Evolutionary conservation across 2,797 vertebrate genomes (phyloP), one percentile per base, ranked within the genome.

Genomic region (Mallotus villosus): DNA sequence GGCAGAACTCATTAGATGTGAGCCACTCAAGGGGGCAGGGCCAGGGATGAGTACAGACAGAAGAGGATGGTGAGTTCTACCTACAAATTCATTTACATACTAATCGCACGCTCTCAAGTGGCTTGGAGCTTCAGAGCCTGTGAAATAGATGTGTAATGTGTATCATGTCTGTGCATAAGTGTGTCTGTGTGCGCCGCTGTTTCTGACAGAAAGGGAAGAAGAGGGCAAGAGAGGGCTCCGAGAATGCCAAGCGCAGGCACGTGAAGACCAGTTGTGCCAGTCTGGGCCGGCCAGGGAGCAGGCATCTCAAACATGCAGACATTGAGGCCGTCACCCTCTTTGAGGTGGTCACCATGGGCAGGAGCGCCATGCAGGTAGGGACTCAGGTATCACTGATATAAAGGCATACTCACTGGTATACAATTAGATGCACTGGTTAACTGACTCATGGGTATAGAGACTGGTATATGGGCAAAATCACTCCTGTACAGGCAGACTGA

Each of bases 321-420:
- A 86, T 94, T 70, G 94, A 97, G 83, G 93, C 94, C 0, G 94
- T 97, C 84, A 97, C 95, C 0, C 85, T 98, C 81, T 97, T 97
- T 85, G 95, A 97, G 82, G 96, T 97, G 85, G 77, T 98, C 86
- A 94, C 91, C 82, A 95, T 97, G 95, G 96, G 95, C 73, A 93
- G 89, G 78, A 91, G 81, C 2, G 96, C 95, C 78, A 96, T 98
- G 91, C 93, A 96, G 96, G 96, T 97, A 85, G 1, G 24, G 67
- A 53, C 7, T 19, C 21, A 32, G 7, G 1, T 37, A 12, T 72
- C 16, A 14, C 9, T 12, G 22, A 24, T 8, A 17, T 17, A 61
- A 59, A 59, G 19, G 22, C 25, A 37, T 21, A 60, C 58, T 16
- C 22, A 60, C 24, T 60, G 58, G 22, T 46, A 46, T 46, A 46